Conservation (phyloP, 1,140 invertebrate species). For the Polypedilum vanderplanki region DNA sequence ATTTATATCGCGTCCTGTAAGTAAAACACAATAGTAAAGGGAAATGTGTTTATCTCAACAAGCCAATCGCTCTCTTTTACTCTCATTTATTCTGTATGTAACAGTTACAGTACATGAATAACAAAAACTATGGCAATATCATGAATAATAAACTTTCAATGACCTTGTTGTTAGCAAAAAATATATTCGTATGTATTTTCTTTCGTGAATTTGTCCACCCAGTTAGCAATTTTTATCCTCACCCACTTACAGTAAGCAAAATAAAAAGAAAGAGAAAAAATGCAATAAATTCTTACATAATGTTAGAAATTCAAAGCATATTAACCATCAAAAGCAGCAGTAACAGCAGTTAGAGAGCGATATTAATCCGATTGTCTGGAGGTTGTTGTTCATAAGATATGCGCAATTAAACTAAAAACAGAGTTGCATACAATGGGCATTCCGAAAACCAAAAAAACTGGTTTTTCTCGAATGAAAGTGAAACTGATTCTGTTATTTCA, state of each 20-base stretch:
- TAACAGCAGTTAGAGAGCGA: background rate
- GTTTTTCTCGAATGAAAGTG: constrained; percentile 17
- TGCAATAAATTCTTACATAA: constrained; percentile 19
- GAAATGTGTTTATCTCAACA: no score
- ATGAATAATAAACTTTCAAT: constrained; percentile 12
- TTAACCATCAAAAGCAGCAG: no score
- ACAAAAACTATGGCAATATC: background rate
- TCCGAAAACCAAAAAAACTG: background rate
- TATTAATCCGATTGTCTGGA: constrained; percentile 1
- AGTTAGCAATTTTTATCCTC: background rate
- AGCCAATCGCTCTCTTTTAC: no score
- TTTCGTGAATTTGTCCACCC: background rate
- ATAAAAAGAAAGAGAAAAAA: background rate
- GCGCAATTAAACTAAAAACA: no score
- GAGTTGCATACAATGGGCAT: constrained; percentile 6
- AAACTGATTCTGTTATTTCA: constrained; percentile 11
- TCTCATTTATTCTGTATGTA: no score
- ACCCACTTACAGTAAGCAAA: background rate
- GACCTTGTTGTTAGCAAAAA: background rate
- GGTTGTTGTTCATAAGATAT: constrained; percentile 7
- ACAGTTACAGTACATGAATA: background rate
- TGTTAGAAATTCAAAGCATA: background rate
- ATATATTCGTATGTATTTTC: no score
- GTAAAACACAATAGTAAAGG: no score
- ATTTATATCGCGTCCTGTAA: constrained; percentile 11